phyloP scores from a whole-genome alignment of 2,888 invertebrate species.

The Carabus problematicus region DNA sequence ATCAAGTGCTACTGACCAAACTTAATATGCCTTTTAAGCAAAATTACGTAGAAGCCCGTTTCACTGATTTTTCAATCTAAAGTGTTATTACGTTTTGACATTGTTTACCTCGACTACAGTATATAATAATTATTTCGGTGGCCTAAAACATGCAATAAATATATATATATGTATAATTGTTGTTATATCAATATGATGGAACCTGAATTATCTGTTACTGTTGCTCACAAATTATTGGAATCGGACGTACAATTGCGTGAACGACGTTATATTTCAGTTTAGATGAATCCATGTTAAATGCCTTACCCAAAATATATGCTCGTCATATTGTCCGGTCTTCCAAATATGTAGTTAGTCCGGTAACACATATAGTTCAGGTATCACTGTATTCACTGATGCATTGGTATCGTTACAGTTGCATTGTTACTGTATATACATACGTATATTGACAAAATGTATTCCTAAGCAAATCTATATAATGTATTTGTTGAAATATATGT shows the following conservation, averaged over 20 bases:
- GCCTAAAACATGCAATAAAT: constrained; percentile 40
- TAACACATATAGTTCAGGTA: too few species aligned
- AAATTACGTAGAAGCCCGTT: constrained; percentile 8
- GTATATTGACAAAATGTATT: too few species aligned
- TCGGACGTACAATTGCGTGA: too few species aligned
- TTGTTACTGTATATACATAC: constrained; percentile 26
- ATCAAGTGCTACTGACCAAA: constrained; percentile 37
- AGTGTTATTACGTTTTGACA: neutral
- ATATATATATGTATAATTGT: constrained; percentile 33
- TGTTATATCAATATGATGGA: constrained; percentile 30
- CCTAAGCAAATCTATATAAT: constrained; percentile 29
- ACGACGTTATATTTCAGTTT: too few species aligned
- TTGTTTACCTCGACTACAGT: constrained; percentile 10
- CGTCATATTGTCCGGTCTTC: too few species aligned
- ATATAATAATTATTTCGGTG: constrained; percentile 35
- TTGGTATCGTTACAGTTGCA: constrained; percentile 32
- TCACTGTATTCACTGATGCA: neutral
- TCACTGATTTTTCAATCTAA: constrained; percentile 16
- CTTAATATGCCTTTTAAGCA: constrained; percentile 31
- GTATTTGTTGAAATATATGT: constrained; percentile 37
- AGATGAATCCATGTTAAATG: too few species aligned
- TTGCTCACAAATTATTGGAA: too few species aligned
- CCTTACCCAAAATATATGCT: too few species aligned
- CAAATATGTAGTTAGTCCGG: too few species aligned
- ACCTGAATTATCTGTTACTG: too few species aligned